Base-by-base conservation (phyloP, 2,888 invertebrate genomes). In the Carabus problematicus region DNA sequence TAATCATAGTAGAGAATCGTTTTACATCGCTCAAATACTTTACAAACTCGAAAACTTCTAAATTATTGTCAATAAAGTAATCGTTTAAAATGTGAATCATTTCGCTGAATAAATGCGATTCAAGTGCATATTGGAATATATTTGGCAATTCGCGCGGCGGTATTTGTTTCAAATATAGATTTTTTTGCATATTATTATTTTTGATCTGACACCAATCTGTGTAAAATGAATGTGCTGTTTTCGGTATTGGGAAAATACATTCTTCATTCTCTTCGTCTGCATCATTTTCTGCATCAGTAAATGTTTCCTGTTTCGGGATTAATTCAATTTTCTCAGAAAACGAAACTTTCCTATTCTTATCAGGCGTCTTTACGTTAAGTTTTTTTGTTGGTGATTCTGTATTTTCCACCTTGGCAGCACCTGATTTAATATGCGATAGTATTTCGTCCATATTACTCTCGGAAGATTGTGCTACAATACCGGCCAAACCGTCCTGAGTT, bases 61-160 rank as follows among this genome's bases (percentile, higher is more conserved):
- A 81, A 1, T 81, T 78, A 1, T 79, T 75, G 70, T 82, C 82
- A 47, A 83, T 78, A 73, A 84, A 85, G 74, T 85, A 78, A 11
- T 80, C 79, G 45, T 81, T 81, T 39, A 88, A 77, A 45, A 85
- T 77, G 1, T 79, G 78, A 18, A 91, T 74, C 64, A 91, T 85
- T 47, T 87, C 87, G 4, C 88, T 87, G 3, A 91, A 83, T 1
- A 87, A 83, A 52, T 85, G 83, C 68, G 86, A 87, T 72, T 91
- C 91, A 70, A 92, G 80, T 0, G 90, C 88, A 74, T 90, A 88
- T 76, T 85, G 85, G 78, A 92, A 91, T 72, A 91, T 86, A 0
- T 81, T 79, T 0, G 89, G 86, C 42, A 91, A 82, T 70, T 84
- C 84, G 1, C 78, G 74, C 0, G 88, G 86, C 2, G 85, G 82